These are phyloP conservation scores for Pseudomyrmex sp. DNA, from an alignment of 1,140 invertebrate genomes.

Conservation along the genomic window DNA sequence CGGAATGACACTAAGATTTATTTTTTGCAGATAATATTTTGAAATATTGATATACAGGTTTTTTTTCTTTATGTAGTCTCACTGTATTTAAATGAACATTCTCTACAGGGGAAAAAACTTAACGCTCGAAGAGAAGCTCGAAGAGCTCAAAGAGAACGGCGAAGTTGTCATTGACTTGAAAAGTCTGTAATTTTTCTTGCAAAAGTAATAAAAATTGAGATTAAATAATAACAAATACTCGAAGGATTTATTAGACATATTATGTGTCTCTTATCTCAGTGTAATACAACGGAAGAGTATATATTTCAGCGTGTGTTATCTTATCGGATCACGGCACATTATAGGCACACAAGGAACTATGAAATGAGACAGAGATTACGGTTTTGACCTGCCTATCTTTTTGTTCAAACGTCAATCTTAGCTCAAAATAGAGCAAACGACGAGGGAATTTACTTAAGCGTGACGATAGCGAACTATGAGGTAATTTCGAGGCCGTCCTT, in stretches of 20 bases:
- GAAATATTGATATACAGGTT: background rate
- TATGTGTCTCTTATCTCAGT: background rate
- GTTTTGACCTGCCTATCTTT: slow-evolving; percentile 29
- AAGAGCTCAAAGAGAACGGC: background rate
- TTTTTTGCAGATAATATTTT: background rate
- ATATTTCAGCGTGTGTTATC: background rate
- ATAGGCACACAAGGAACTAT: background rate
- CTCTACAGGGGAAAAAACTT: background rate
- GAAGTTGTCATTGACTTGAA: slow-evolving; percentile 1
- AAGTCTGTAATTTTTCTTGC: background rate
- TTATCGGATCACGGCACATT: background rate
- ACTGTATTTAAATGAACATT: background rate
- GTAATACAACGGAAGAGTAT: background rate
- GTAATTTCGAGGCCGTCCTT: slow-evolving; percentile 1
- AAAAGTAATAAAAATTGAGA: background rate
- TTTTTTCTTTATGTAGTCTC: background rate
- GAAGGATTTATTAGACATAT: background rate
- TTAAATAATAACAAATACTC: slow-evolving; percentile 35
- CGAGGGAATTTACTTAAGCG: background rate
- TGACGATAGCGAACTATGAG: slow-evolving; percentile 6
- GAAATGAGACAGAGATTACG: slow-evolving; percentile 11
- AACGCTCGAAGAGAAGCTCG: background rate
- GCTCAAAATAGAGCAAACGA: background rate
- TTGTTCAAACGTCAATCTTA: slow-evolving; percentile 3
- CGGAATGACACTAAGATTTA: slow-evolving; percentile 4